phyloP scores from a whole-genome alignment of 2,113 vertebrate genomes.

The Platichthys flesus region DNA sequence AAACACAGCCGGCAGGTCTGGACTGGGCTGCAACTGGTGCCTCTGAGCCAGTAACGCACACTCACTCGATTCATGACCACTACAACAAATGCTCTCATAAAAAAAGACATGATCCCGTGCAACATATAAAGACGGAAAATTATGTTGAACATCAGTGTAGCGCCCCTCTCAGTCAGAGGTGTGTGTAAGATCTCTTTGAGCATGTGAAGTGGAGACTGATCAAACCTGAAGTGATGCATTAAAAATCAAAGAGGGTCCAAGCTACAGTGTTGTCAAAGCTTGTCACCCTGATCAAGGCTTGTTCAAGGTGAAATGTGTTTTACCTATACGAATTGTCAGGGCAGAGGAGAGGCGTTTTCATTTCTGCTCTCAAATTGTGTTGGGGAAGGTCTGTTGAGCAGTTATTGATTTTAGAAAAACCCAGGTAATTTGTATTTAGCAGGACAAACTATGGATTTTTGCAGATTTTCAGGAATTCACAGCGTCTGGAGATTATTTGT shows the following conservation, averaged over 20 bases:
- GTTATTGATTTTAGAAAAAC: conserved; percentile 4
- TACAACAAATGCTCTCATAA: neutral
- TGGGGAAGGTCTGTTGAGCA: neutral
- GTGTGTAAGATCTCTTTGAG: neutral
- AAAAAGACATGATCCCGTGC: neutral
- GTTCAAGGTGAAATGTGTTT: conserved; percentile 34
- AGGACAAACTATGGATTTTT: neutral
- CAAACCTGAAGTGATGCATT: conserved; percentile 32
- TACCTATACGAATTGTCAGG: conserved; percentile 7
- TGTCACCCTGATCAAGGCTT: conserved; percentile 5
- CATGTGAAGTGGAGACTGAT: conserved; percentile 3
- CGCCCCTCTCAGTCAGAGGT: neutral
- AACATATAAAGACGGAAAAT: neutral
- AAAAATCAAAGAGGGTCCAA: conserved; percentile 24
- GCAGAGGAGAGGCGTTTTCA: conserved; percentile 16
- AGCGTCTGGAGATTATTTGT: too few relatives aligned
- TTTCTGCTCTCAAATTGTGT: neutral
- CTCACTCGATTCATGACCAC: neutral
- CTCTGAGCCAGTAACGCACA: neutral
- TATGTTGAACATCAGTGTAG: neutral
- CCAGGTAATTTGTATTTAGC: conserved; percentile 12
- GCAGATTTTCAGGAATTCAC: conserved; percentile 3
- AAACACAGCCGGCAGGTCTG: conserved; percentile 17
- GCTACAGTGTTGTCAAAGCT: conserved; percentile 6
- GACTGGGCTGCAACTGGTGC: conserved; percentile 1